Evolutionary conservation across 2,888 invertebrate species (phyloP), one percentile per base, ranked within the genome.

Genomic region (Luperina testacea): DNA sequence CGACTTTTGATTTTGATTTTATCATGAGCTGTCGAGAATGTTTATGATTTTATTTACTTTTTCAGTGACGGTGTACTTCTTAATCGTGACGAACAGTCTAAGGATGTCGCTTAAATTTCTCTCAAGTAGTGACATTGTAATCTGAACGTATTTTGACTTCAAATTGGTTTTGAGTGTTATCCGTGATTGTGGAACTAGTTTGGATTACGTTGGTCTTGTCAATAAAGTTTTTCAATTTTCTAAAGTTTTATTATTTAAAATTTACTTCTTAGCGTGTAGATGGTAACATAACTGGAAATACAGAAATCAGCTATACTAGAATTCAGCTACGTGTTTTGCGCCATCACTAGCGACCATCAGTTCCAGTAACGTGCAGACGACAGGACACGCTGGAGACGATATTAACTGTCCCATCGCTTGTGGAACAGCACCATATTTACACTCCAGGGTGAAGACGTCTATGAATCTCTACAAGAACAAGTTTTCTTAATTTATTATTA

Each of bases 11-110:
- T 38, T 38, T 38, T 38, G 7, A 0, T 38, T 5, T 38, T 38
- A 38, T 38, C 38, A 38, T 20, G 8, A 53, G 53, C 53, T 53
- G 3, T 53, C 17, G 7, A 53, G 51, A 20, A 7, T 51, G 0
- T 27, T 78, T 8, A 42, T 13, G 5, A n/a, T 53, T 57, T 63
- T 27, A 61, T 69, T 86, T 86, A 83, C 69, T 77, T 72, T 94
- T 93, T 38, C 94, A 95, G 95, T 95, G 83, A 94, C 95, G 0
- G 80, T 88, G 11, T 95, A 95, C 80, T 95, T 95, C 80, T 72
- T 95, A 45, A 90, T 95, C 53, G 95, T 95, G 15, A 92, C 94
- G 8, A 95, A 95, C 85, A 95, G 95, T 82, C 92, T 95, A 0
- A 88, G 95, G 11, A 89, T 94, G 88, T 93, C 95, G 0, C 81